Percentiles rank a stretch among this genome's conserved stretches.
phyloP scores from a whole-genome alignment of 2,113 vertebrate species.

The Prolemur simus region DNA sequence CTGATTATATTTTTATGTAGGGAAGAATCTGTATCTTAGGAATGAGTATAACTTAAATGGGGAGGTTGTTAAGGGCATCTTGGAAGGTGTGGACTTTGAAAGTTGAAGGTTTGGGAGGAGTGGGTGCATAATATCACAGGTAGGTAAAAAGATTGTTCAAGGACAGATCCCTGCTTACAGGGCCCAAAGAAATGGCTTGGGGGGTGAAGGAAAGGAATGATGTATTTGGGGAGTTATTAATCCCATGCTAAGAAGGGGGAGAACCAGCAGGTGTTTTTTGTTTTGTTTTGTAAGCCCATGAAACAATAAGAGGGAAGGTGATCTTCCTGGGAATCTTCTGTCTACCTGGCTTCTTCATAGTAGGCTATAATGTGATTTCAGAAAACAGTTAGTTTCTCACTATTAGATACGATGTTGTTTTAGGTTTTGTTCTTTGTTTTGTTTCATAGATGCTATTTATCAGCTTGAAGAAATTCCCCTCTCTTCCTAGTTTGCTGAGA shows the following conservation, averaged over 20 bases:
- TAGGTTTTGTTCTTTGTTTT: background rate
- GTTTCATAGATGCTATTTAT: background rate
- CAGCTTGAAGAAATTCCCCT: background rate
- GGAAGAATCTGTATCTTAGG: background rate
- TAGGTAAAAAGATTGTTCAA: background rate
- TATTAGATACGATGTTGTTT: background rate
- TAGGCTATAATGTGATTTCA: background rate
- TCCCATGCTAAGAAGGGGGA: background rate
- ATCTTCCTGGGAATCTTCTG: background rate
- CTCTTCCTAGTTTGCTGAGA: background rate
- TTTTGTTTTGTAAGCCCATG: background rate
- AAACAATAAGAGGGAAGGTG: background rate
- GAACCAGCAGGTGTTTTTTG: background rate
- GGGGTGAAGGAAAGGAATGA: background rate
- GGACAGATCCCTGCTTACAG: background rate
- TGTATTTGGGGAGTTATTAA: background rate
- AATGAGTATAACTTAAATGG: background rate
- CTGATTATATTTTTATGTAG: slow-evolving; percentile 4
- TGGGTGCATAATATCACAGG: background rate
- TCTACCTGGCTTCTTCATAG: background rate
- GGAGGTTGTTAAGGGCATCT: background rate
- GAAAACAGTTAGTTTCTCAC: background rate
- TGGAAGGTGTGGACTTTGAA: background rate
- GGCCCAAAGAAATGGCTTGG: background rate
- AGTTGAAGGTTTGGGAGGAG: background rate